These are phyloP conservation scores for Ptyas mucosa DNA, from an alignment of 2,113 vertebrate genomes.

Conservation along the genomic window DNA sequence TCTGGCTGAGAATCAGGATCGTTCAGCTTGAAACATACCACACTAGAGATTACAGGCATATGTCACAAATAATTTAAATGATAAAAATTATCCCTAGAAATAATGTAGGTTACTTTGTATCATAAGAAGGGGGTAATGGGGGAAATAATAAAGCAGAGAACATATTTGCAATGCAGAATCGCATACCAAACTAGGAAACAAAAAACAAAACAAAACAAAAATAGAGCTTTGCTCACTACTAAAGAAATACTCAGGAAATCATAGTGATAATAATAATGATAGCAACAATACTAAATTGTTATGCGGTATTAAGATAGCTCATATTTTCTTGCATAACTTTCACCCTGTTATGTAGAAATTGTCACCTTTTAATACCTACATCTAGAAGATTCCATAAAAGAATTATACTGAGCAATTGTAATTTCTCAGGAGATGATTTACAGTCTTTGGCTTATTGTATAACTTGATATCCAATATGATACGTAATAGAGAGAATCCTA, in stretches of 20 bases:
- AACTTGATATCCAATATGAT: too few species aligned
- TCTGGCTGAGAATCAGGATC: not conserved
- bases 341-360: not conserved
- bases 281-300: slow-evolving; percentile 4
- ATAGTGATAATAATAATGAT: slow-evolving; percentile 11
- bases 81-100: slow-evolving; percentile 49
- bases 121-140: slow-evolving; percentile 38
- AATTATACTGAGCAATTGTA: not conserved
- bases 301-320: too few species aligned
- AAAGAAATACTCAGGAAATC: too few species aligned
- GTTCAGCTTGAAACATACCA: slow-evolving; percentile 24
- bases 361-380: not conserved
- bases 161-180: slow-evolving; percentile 26
- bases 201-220: not conserved
- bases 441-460: too few species aligned
- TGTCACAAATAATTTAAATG: slow-evolving; percentile 41
- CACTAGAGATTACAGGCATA: slow-evolving; percentile 29
- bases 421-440: not conserved
- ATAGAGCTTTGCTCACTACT: slow-evolving; percentile 21
- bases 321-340: not conserved
- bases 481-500: not conserved
- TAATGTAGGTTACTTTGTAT: slow-evolving; percentile 40
- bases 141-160: slow-evolving; percentile 36
- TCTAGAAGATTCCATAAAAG: not conserved
- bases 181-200: slow-evolving; percentile 8